phyloP scores from a whole-genome alignment of 2,888 invertebrate genomes.

The Scaptomyza polygonia region DNA sequence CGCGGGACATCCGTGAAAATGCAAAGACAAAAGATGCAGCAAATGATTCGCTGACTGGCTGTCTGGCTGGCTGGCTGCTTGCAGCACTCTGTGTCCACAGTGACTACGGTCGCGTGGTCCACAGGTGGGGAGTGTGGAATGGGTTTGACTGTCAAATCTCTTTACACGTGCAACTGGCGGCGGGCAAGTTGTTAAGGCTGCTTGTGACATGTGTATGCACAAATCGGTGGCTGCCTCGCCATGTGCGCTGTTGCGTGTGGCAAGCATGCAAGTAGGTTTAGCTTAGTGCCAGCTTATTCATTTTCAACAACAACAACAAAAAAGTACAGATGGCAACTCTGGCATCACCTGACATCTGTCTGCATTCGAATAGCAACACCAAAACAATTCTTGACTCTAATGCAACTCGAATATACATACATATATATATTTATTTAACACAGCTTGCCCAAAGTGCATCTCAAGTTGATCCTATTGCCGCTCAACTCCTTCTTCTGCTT shows the following conservation, averaged over 20 bases:
- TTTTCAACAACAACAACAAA: slow-evolving; percentile 44
- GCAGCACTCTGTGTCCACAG: slow-evolving; percentile 1
- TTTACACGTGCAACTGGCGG: slow-evolving; percentile 41
- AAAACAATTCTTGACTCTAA: slow-evolving; percentile 15
- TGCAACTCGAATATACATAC: not conserved
- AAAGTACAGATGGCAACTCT: slow-evolving; percentile 47
- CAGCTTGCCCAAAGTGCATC: slow-evolving; percentile 50
- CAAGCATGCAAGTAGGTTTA: slow-evolving; percentile 52
- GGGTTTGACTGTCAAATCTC: slow-evolving; percentile 44
- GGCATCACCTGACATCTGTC: slow-evolving; percentile 23
- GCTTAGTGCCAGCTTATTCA: slow-evolving; percentile 72
- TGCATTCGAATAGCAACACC: slow-evolving; percentile 17
- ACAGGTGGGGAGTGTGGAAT: slow-evolving; percentile 1
- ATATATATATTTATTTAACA: slow-evolving; percentile 58
- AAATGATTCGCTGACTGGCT: slow-evolving; percentile 39
- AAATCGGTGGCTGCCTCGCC: slow-evolving; percentile 48
- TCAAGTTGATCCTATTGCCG: slow-evolving; percentile 43
- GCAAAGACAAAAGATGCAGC: slow-evolving; percentile 68
- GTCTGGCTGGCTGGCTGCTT: slow-evolving; percentile 15
- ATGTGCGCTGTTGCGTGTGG: slow-evolving; percentile 31
- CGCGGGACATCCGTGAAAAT: slow-evolving; percentile 26
- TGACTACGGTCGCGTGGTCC: not conserved
- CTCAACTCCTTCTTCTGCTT: not conserved
- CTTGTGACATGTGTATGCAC: slow-evolving; percentile 44
- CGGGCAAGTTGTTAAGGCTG: slow-evolving; percentile 38